A percentile compares a stretch with the other conserved stretches of the same genome.
Evolutionary conservation across 1,140 invertebrate genomes (phyloP).

Genomic region (Grapholita molesta): DNA sequence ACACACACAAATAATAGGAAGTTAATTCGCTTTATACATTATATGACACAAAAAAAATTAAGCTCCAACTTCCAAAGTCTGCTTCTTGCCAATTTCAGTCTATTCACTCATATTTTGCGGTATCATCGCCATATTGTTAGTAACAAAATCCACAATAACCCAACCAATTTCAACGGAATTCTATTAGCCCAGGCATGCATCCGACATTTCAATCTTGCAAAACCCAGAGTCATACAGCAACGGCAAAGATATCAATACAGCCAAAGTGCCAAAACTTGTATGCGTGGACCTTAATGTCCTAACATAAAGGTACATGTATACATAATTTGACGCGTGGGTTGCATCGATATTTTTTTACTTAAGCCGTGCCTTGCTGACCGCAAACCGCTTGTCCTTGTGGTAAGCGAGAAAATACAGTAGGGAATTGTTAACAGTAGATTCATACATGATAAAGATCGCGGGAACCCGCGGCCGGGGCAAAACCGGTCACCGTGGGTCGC

Average conservation of each 20-base stretch:
- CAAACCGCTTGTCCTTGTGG: slow-evolving; percentile 25
- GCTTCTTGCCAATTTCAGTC: not conserved
- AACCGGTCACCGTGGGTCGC: no score
- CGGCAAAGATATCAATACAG: no score
- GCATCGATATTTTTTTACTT: no score
- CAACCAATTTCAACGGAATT: slow-evolving; percentile 25
- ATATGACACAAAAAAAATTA: not conserved
- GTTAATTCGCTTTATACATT: no score
- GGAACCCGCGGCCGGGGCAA: no score
- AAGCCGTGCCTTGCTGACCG: slow-evolving; percentile 47
- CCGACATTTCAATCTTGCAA: slow-evolving; percentile 52
- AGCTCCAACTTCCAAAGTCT: not conserved
- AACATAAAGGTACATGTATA: no score
- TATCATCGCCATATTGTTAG: not conserved
- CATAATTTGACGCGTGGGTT: no score
- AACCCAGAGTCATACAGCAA: slow-evolving; percentile 47
- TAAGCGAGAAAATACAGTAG: not conserved
- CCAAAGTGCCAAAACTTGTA: no score
- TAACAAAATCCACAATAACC: not conserved
- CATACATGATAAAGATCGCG: no score
- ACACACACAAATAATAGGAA: not conserved
- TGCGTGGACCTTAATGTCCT: no score
- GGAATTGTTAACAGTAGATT: not conserved
- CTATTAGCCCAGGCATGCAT: slow-evolving; percentile 26
- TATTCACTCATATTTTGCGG: not conserved